Base-by-base conservation (phyloP, 2,113 vertebrate species). In the Microtus richardsoni region DNA sequence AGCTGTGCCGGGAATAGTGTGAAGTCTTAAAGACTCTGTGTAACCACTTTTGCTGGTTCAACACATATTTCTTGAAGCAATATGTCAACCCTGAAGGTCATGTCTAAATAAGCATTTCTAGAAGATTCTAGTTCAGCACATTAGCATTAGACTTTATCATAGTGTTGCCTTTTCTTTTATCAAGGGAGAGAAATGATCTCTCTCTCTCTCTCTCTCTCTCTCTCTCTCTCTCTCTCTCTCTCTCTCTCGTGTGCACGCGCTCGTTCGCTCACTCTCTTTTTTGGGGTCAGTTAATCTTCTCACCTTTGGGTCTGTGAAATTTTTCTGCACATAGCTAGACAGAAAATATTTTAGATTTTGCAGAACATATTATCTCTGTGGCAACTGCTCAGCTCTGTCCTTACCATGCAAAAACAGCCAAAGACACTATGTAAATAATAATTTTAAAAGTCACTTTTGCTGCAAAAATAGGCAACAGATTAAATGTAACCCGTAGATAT, bases 311-410 rank as follows among this genome's bases (percentile, higher is more conserved):
- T 12, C 68, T 89, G 24, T 71, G 79, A 64, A 71, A 16, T 49
- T 93, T 73, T 96, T 74, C 62, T 88, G 4, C 5, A 21, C 66
- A 49, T 93, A 88, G 10, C 9, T 80, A 41, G 22, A 64, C 2
- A 84, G 22, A 62, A 85, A 82, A 91, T 75, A 94, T 24, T 89
- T 95, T 71, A 41, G 74, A 26, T 12, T 77, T 89, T 92, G 6
- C 7, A 62, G 41, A 73, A 12, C 60, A 41, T 75, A 10, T 30
- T 7, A 24, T 66, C 62, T 94, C 79, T 60, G 75, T 47, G n/a
- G 11, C 5, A 93, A 36, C 24, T 73, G 8, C 1, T 71, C 54
- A 87, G 5, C 24, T 75, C 77, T 80, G 71, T 44, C 60, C 21
- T 77, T 73, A 24, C 30, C 74, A 5, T 14, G 17, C 44, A 93